Evolutionary conservation across 2,888 invertebrate genomes (phyloP), one percentile per base, ranked within the genome.

Genomic region (Drosophila testacea): DNA sequence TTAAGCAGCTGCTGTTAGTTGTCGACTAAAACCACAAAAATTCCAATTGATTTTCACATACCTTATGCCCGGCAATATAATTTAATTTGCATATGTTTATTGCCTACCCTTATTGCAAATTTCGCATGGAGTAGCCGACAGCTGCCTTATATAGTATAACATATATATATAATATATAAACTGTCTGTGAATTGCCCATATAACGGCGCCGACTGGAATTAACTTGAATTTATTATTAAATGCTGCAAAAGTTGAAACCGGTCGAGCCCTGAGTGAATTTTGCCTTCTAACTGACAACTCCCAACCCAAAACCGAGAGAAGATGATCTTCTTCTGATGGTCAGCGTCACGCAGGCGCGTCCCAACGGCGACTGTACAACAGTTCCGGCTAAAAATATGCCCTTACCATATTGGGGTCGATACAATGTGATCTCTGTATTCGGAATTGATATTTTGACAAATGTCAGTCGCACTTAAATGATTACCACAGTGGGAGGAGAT

Each of bases 201-300:
- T 88, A 85, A 85, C 85, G 85, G 85, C 85, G 88, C 80, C 88
- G 71, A 41, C 71, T 74, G 80, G 69, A 84, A 77, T 87, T 84
- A 84, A 79, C 65, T 78, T 78, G 71, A 74, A 83, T 86, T 81
- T 86, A 86, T 77, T 83, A 80, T 73, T 77, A 75, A 82, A 68
- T 56, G 55, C 62, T 44, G 66, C 67, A 61, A 78, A 67, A 57
- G 50, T 51, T 47, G 60, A 64, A 86, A 86, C 87, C 88, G 78
- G 88, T 86, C 63, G 47, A 54, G 61, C 48, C 10, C 36, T 9
- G 36, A 34, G 36, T 36, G 39, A 56, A 59, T 44, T 48, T 34
- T 22, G 50, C 46, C 42, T 44, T 38, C 41, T 61, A 46, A 32
- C 32, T 9, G 32, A 27, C 7, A 6, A 41, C 27, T 13, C 39